A percentile compares a stretch with the other conserved stretches of the same genome.
Conservation (phyloP, 2,113 vertebrate species). For the Leptobrachium ailaonicum region DNA sequence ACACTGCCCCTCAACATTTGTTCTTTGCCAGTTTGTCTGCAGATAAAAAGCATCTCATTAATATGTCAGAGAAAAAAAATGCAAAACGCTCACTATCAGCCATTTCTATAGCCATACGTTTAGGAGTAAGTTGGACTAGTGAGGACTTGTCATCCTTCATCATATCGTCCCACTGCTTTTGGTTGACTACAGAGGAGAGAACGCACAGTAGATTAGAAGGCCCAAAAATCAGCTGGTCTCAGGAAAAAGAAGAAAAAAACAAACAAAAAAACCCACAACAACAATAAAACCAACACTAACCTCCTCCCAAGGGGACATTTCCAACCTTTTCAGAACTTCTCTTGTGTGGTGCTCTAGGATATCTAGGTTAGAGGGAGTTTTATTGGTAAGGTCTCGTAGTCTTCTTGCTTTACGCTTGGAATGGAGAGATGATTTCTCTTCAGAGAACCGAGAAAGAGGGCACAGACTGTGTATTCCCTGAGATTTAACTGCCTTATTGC, state of each 20-base stretch:
- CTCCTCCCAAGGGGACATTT: slow-evolving; percentile 88
- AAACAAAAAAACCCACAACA: neutral
- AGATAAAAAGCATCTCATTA: slow-evolving; percentile 1
- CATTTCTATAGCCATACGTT: neutral
- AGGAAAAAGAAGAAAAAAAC: neutral
- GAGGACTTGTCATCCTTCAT: neutral
- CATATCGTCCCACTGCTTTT: slow-evolving; percentile 8
- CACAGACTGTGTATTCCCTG: slow-evolving; percentile 82
- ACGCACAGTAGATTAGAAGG: neutral
- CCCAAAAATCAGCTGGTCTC: neutral
- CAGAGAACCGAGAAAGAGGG: slow-evolving; percentile 77
- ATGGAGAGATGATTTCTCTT: slow-evolving; percentile 78
- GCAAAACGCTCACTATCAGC: neutral
- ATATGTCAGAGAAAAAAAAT: neutral
- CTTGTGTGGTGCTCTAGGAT: slow-evolving; percentile 92
- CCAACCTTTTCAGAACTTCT: slow-evolving; percentile 90
- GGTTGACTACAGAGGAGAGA: slow-evolving; percentile 1
- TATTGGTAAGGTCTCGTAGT: slow-evolving; percentile 83
- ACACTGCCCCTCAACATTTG: neutral
- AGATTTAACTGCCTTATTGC: slow-evolving; percentile 86
- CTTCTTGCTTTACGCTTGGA: slow-evolving; percentile 79
- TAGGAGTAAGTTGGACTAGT: neutral
- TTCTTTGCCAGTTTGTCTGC: neutral
- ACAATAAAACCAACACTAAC: slow-evolving; percentile 64
- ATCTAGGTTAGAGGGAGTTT: slow-evolving; percentile 87